Evolutionary conservation across 2,888 invertebrate genomes (phyloP).

Genomic region (Congeria kusceri): DNA sequence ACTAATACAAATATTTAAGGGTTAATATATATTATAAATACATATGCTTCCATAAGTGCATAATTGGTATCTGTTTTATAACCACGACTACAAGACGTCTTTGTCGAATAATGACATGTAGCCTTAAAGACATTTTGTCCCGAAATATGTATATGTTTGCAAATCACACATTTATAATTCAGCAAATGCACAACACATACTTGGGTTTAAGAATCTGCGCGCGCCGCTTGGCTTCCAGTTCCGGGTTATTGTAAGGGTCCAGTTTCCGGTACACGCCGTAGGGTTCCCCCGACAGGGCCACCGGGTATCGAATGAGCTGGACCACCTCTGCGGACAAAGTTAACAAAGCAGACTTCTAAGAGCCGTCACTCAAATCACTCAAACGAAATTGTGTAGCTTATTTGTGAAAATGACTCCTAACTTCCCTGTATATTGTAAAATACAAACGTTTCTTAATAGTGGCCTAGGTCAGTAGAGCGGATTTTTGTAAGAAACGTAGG

Average conservation of each 20-base stretch:
- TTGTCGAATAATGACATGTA: background rate
- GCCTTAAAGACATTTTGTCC: too few relatives aligned
- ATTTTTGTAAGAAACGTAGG: too few relatives aligned
- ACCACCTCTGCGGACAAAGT: slow-evolving; percentile 65
- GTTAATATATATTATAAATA: too few relatives aligned
- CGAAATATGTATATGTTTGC: background rate
- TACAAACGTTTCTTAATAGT: too few relatives aligned
- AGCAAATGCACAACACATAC: slow-evolving; percentile 47
- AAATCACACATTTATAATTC: background rate
- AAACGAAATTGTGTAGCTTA: too few relatives aligned
- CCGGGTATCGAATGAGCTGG: slow-evolving; percentile 71
- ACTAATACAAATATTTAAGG: too few relatives aligned
- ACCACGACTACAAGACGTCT: background rate
- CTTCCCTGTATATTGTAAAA: too few relatives aligned
- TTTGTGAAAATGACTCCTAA: too few relatives aligned
- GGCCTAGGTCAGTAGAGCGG: too few relatives aligned
- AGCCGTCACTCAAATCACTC: too few relatives aligned
- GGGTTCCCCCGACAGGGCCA: slow-evolving; percentile 70
- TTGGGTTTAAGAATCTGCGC: slow-evolving; percentile 50
- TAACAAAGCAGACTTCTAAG: background rate
- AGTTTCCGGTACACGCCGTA: slow-evolving; percentile 73
- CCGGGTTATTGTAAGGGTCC: slow-evolving; percentile 57
- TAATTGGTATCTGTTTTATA: too few relatives aligned
- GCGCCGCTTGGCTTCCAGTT: slow-evolving; percentile 64
- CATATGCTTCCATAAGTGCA: too few relatives aligned